Evolutionary conservation across 2,113 vertebrate species (phyloP).

Genomic region (Thalassarche chlororhynchos): DNA sequence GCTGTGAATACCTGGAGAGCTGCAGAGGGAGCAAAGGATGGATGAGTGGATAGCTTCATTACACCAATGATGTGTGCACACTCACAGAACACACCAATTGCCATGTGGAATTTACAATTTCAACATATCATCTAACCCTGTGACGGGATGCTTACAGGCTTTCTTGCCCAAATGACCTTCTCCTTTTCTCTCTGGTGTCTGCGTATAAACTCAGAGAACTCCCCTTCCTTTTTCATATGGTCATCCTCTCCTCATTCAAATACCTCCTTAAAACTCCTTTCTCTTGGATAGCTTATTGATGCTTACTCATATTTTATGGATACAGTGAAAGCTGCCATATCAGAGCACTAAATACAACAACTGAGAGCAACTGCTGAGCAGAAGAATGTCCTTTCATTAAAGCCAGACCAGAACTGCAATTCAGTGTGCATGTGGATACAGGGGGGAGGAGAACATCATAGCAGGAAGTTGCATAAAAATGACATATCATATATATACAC

Average conservation of each 20-base stretch:
- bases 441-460: not conserved
- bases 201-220: not conserved
- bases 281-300: not conserved
- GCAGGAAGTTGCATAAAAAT: not conserved
- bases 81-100: not conserved
- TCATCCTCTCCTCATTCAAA: not conserved
- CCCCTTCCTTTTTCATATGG: not conserved
- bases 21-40: not conserved
- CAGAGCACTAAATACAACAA: not conserved
- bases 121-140: not conserved
- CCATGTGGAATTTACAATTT: not conserved
- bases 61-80: not conserved
- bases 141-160: not conserved
- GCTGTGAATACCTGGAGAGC: not conserved
- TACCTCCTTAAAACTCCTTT: conserved; percentile 31
- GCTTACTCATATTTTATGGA: not conserved
- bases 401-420: not conserved
- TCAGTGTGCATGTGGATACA: not conserved
- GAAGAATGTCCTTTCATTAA: not conserved
- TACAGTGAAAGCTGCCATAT: not conserved
- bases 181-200: not conserved
- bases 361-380: not conserved
- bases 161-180: not conserved
- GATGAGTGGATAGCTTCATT: not conserved
- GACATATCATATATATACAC: not conserved